A percentile compares a stretch with the other conserved stretches of the same genome.
These are phyloP conservation scores for Graptemys geographica DNA, from an alignment of 2,797 vertebrate genomes.

Conservation along the genomic window DNA sequence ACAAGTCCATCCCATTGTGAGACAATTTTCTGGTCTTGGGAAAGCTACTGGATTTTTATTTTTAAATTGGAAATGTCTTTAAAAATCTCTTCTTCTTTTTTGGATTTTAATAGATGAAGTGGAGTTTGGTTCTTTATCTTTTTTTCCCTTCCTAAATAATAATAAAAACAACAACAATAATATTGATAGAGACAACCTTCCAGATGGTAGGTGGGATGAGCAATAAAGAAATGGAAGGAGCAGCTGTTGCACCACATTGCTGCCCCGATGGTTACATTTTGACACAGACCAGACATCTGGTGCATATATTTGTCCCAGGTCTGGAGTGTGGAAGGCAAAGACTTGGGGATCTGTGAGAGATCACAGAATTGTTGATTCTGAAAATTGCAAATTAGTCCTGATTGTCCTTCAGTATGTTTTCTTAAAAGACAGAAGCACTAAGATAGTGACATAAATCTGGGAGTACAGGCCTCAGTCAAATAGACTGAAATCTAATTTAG, in stretches of 20 bases:
- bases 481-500: neutral
- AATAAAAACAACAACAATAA: neutral
- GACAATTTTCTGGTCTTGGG: neutral
- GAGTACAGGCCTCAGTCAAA: rapidly evolving
- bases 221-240: neutral
- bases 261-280: neutral
- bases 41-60: neutral
- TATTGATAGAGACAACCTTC: neutral
- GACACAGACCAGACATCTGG: neutral
- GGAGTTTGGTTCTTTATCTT: neutral
- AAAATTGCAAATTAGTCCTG: neutral
- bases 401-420: neutral
- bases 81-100: neutral
- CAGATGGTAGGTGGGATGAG: neutral
- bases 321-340: neutral
- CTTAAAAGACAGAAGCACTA: neutral
- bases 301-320: neutral
- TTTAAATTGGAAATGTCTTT: neutral
- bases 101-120: neutral
- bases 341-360: neutral
- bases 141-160: neutral
- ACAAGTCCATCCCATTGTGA: neutral
- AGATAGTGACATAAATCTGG: neutral
- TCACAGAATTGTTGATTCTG: neutral
- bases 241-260: neutral